phyloP scores from a whole-genome alignment of 2,797 vertebrate genomes.

The Acipenser transmontanus region DNA sequence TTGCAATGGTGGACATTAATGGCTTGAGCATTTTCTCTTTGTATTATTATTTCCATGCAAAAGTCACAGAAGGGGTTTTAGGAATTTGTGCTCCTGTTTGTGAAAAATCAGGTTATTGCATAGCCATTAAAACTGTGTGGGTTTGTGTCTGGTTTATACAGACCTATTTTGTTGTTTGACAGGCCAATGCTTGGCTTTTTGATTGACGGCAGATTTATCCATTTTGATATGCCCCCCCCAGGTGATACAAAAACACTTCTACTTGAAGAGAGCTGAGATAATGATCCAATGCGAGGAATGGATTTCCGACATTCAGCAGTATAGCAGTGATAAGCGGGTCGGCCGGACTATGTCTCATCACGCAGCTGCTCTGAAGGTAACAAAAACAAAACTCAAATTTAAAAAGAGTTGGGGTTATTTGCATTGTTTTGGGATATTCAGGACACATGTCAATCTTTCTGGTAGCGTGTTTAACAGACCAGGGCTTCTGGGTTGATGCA shows the following conservation, averaged over 20 bases:
- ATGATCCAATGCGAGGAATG: constrained; percentile 97
- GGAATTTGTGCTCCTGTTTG: too few species aligned
- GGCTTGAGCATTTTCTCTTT: too few species aligned
- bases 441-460: not conserved
- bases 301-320: constrained; percentile 98
- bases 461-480: not conserved
- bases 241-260: constrained; percentile 98
- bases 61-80: too few species aligned
- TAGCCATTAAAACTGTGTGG: not conserved
- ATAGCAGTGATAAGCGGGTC: constrained; percentile 96
- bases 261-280: constrained; percentile 92
- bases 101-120: too few species aligned
- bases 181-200: not conserved
- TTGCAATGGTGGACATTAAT: not conserved
- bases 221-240: constrained; percentile 32
- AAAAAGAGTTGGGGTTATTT: not conserved
- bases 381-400: not conserved
- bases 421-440: not conserved
- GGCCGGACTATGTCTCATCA: constrained; percentile 98
- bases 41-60: too few species aligned
- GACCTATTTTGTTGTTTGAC: too few species aligned
- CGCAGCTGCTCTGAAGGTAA: constrained; percentile 87
- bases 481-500: not conserved
- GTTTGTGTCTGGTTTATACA: not conserved
- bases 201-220: not conserved